These are phyloP conservation scores for Lithobates pipiens DNA, from an alignment of 2,797 vertebrate species.

Conservation along the genomic window DNA sequence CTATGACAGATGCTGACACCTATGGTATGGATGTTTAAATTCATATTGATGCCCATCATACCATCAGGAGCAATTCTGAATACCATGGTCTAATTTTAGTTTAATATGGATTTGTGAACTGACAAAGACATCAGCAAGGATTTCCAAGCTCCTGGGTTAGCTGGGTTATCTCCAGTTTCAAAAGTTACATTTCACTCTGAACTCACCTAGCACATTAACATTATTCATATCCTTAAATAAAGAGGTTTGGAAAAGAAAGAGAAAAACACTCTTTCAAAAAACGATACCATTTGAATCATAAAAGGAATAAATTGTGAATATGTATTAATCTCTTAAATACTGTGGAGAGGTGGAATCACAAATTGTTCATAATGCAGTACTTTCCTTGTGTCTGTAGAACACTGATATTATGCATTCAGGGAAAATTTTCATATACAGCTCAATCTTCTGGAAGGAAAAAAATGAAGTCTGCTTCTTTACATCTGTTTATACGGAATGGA, in stretches of 20 bases:
- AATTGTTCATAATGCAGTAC: conserved; percentile 46
- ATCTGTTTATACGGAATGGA: conserved; percentile 35
- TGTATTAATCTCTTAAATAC: conserved; percentile 49
- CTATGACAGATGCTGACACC: too few relatives aligned
- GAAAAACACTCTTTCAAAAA: background rate
- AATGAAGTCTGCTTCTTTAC: conserved; percentile 28
- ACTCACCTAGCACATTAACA: background rate
- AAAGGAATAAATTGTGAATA: conserved; percentile 38
- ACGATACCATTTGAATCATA: conserved; percentile 23
- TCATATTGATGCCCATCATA: background rate
- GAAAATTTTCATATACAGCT: conserved; percentile 28
- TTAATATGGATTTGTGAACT: background rate
- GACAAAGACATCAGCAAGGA: background rate
- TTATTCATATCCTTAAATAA: conserved; percentile 21
- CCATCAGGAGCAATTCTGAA: background rate
- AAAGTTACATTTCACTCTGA: background rate
- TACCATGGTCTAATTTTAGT: background rate
- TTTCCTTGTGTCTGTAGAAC: conserved; percentile 27
- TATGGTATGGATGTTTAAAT: background rate
- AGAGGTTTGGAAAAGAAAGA: background rate
- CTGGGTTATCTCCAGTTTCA: background rate
- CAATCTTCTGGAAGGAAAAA: conserved; percentile 32
- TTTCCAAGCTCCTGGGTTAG: background rate
- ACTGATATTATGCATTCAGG: conserved; percentile 39
- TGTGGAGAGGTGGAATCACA: conserved; percentile 42